Percentiles rank a stretch among this genome's conserved stretches.
Evolutionary conservation across 2,113 vertebrate species (phyloP).

Genomic region (Triplophysa dalaica): DNA sequence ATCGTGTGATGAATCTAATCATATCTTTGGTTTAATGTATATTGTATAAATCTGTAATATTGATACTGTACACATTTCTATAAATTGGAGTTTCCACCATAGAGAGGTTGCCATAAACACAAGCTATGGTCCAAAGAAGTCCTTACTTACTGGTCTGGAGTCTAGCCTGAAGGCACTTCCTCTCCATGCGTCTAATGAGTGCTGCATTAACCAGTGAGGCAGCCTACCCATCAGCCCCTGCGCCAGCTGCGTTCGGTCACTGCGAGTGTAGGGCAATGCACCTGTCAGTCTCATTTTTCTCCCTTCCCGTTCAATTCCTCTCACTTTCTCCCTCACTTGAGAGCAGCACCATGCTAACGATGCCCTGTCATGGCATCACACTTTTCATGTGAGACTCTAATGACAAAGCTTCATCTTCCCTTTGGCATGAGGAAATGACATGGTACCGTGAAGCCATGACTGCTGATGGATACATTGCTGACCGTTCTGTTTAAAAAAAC

Average conservation of each 20-base stretch:
- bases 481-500: neutral
- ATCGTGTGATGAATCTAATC: no score
- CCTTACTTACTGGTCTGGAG: constrained; percentile 30
- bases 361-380: constrained; percentile 22
- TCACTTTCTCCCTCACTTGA: constrained; percentile 5
- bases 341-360: constrained; percentile 37
- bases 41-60: no score
- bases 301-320: neutral
- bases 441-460: neutral
- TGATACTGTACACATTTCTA: neutral
- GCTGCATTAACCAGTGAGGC: constrained; percentile 36
- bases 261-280: neutral
- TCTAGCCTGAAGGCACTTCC: constrained; percentile 28
- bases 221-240: constrained; percentile 35
- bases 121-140: constrained; percentile 25
- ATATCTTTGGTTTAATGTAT: no score
- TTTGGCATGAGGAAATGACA: constrained; percentile 27
- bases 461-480: neutral
- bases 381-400: constrained; percentile 5
- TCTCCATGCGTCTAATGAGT: constrained; percentile 44
- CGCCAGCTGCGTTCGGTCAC: neutral
- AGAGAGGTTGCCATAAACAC: constrained; percentile 17
- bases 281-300: constrained; percentile 11
- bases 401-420: constrained; percentile 24
- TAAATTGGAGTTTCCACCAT: neutral